Evolutionary conservation across 2,113 vertebrate species (phyloP).

Genomic region (Nerophis lumbriciformis): DNA sequence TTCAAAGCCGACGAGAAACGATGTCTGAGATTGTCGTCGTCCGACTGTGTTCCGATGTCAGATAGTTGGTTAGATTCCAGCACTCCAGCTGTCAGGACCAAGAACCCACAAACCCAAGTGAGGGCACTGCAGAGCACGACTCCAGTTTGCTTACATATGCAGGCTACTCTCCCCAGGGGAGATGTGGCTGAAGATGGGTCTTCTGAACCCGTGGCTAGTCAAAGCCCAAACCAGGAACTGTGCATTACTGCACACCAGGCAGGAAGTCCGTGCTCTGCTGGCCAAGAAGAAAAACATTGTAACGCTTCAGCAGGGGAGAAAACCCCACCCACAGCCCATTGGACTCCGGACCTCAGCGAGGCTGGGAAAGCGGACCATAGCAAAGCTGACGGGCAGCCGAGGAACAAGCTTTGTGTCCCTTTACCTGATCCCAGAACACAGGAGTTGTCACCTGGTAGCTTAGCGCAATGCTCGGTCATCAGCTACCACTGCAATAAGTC

Average conservation of each 20-base stretch:
- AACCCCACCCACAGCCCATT: not conserved
- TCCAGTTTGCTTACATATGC: not conserved
- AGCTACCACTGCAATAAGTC: constrained; percentile 39
- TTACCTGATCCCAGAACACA: not conserved
- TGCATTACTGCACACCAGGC: not conserved
- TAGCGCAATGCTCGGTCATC: constrained; percentile 30
- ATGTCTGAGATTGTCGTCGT: not conserved
- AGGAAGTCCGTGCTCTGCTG: not conserved
- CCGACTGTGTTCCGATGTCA: constrained; percentile 8
- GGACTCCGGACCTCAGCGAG: accelerated
- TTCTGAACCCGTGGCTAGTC: constrained; percentile 44
- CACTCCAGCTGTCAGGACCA: not conserved
- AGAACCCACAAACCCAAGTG: not conserved
- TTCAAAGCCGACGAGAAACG: not conserved
- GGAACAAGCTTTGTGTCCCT: not conserved
- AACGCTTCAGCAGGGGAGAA: not conserved
- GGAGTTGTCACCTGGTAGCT: constrained; percentile 12
- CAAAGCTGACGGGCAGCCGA: not conserved
- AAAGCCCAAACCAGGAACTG: constrained; percentile 38
- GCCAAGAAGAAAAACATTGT: not conserved
- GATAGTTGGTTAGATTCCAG: constrained; percentile 20
- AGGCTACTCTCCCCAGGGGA: not conserved
- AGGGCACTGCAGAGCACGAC: too few species aligned
- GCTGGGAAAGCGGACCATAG: not conserved
- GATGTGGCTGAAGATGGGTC: constrained; percentile 21